Percentiles rank a stretch among this genome's conserved stretches.
phyloP scores from a whole-genome alignment of 2,888 invertebrate species.

The Lasius platythorax region DNA sequence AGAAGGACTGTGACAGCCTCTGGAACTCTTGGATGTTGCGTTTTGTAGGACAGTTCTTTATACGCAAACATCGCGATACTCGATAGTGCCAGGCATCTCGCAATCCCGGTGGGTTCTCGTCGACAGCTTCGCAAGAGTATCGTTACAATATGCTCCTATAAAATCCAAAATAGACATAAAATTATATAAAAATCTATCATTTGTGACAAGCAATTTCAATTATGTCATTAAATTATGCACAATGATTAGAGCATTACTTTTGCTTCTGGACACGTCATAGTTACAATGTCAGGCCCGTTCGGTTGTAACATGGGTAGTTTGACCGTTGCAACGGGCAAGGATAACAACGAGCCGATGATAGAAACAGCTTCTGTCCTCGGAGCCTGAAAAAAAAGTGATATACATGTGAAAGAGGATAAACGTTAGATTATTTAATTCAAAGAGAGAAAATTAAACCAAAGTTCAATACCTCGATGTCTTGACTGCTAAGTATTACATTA shows the following conservation, averaged over 20 bases:
- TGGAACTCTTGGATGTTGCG: conserved; percentile 89
- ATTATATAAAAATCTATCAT: conserved; percentile 28
- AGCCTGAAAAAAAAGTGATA: conserved; percentile 86
- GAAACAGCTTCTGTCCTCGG: conserved; percentile 97
- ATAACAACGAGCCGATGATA: conserved; percentile 94
- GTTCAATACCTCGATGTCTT: conserved; percentile 89
- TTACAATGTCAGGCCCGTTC: conserved; percentile 87
- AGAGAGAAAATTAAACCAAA: background rate
- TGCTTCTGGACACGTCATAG: conserved; percentile 90
- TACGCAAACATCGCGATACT: conserved; percentile 93
- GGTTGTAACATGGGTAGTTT: conserved; percentile 91
- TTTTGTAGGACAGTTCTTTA: conserved; percentile 89
- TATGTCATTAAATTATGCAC: conserved; percentile 19
- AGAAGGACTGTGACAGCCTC: conserved; percentile 91
- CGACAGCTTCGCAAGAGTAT: conserved; percentile 95
- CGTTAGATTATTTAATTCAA: background rate
- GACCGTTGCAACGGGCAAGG: conserved; percentile 91
- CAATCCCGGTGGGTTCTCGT: conserved; percentile 94
- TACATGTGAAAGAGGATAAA: background rate
- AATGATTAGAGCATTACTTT: conserved; percentile 87
- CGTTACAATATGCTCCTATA: conserved; percentile 94
- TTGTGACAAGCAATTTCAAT: background rate
- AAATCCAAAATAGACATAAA: conserved; percentile 42
- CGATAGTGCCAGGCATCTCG: conserved; percentile 95
- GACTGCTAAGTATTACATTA: conserved; percentile 93